Evolutionary conservation across 2,797 vertebrate species (phyloP).

Genomic region (Lutjanus argentimaculatus): DNA sequence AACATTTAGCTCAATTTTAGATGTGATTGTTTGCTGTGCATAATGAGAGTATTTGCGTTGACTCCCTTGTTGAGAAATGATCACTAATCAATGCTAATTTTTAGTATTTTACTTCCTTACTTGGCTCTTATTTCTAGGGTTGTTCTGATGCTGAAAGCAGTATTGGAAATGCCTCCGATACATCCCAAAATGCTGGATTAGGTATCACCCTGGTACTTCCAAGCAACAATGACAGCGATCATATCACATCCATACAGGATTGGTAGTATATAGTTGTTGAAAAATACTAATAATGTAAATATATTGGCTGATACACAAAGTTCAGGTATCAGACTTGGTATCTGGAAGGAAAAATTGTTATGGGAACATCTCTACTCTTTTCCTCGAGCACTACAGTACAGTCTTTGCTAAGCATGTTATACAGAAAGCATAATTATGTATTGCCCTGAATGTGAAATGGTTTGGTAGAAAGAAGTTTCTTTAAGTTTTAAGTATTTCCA

Average conservation of each 20-base stretch:
- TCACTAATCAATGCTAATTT: background rate
- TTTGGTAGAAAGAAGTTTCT: slow-evolving; percentile 37
- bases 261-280: too few species aligned
- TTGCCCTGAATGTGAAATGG: slow-evolving; percentile 42
- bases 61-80: background rate
- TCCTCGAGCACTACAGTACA: slow-evolving; percentile 1
- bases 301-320: too few species aligned
- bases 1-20: slow-evolving; percentile 1
- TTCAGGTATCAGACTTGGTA: too few species aligned
- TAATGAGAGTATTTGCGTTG: background rate
- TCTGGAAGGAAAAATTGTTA: too few species aligned
- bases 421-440: slow-evolving; percentile 8
- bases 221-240: too few species aligned
- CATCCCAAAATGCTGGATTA: too few species aligned
- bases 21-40: background rate
- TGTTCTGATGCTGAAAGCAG: too few species aligned
- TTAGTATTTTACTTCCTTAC: slow-evolving; percentile 1
- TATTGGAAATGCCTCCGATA: too few species aligned
- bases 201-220: too few species aligned
- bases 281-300: too few species aligned
- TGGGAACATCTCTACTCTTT: too few species aligned
- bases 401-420: background rate
- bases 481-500: background rate
- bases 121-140: background rate
- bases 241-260: too few species aligned